phyloP scores from a whole-genome alignment of 2,113 vertebrate species.

The Campylomormyrus numenius region DNA sequence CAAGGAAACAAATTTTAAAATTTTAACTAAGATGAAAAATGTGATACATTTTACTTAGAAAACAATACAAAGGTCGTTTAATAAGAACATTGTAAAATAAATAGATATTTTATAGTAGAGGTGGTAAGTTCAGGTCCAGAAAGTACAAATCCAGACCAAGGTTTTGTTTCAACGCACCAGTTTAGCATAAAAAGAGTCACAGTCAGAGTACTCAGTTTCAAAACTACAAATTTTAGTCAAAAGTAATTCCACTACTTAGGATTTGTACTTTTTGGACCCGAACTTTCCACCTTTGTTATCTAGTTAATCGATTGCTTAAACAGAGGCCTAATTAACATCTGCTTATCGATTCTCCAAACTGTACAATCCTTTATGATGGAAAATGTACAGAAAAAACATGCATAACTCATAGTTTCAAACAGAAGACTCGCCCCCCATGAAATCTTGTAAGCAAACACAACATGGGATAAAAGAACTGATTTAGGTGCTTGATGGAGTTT shows the following conservation, averaged over 20 bases:
- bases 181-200: no score
- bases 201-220: no score
- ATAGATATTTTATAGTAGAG: neutral
- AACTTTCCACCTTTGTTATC: neutral
- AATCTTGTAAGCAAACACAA: neutral
- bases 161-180: no score
- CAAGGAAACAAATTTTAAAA: neutral
- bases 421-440: neutral
- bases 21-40: neutral
- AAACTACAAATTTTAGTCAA: no score
- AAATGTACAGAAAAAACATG: neutral
- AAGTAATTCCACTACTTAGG: no score
- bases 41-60: neutral
- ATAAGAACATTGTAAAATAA: neutral
- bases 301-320: neutral
- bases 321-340: neutral
- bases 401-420: neutral
- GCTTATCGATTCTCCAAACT: neutral
- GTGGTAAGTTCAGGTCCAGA: no score
- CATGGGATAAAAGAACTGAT: neutral
- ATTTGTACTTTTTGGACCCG: no score
- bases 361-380: neutral
- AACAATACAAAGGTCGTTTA: neutral
- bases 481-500: neutral
- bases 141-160: neutral